Evolutionary conservation across 2,113 vertebrate species (phyloP).

Genomic region (Cyprinodon brontotheroides): DNA sequence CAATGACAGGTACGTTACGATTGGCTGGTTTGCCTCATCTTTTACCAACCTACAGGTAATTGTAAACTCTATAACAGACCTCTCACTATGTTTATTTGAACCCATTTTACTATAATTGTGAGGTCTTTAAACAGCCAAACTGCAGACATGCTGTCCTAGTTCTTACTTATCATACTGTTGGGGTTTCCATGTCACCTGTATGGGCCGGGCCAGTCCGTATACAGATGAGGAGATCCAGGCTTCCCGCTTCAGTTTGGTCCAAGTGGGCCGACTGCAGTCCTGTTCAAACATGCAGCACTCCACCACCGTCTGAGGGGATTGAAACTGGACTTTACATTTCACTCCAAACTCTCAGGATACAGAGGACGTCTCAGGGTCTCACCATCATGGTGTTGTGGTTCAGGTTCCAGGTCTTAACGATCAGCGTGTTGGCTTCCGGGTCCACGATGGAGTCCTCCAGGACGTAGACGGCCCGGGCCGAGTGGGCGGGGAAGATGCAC

Average conservation of each 20-base stretch:
- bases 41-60: no score
- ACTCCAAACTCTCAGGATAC: background rate
- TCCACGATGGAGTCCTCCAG: constrained; percentile 76
- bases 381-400: constrained; percentile 77
- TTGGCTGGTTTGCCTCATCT: no score
- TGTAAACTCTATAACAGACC: background rate
- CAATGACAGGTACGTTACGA: background rate
- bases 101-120: background rate
- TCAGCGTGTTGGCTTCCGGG: constrained; percentile 50
- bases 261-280: constrained; percentile 41
- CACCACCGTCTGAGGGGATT: constrained; percentile 57
- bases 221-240: constrained; percentile 73
- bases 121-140: background rate
- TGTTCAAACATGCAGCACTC: constrained; percentile 65
- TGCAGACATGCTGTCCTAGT: background rate
- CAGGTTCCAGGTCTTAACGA: constrained; percentile 73
- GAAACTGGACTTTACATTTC: background rate
- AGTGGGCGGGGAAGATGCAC: constrained; percentile 66
- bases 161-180: background rate
- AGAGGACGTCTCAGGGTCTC: background rate
- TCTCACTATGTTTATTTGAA: background rate
- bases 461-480: constrained; percentile 68
- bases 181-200: constrained; percentile 51
- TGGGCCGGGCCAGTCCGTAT: constrained; percentile 72
- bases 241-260: constrained; percentile 68